phyloP scores from a whole-genome alignment of 2,113 vertebrate genomes.

The Antennarius striatus region DNA sequence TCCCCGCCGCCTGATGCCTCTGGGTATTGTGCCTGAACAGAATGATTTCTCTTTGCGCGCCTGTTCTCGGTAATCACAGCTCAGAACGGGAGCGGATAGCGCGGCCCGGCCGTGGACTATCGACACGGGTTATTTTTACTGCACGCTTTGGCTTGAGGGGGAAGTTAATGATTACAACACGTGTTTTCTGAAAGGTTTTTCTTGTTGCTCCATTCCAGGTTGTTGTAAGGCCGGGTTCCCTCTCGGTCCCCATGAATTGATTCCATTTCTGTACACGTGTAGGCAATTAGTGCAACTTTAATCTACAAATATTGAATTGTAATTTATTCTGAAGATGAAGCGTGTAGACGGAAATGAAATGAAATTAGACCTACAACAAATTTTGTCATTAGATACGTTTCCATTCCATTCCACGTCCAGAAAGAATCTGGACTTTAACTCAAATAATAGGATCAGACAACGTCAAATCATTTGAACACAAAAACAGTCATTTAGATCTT shows the following conservation, averaged over 20 bases:
- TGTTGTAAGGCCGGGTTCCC: neutral
- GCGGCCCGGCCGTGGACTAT: slow-evolving; percentile 39
- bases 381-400: too few relatives aligned
- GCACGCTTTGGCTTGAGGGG: slow-evolving; percentile 39
- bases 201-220: slow-evolving; percentile 15
- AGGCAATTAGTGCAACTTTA: too few relatives aligned
- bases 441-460: too few relatives aligned
- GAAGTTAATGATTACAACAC: slow-evolving; percentile 39
- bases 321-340: too few relatives aligned
- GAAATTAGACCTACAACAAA: too few relatives aligned
- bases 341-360: too few relatives aligned
- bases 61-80: slow-evolving; percentile 59
- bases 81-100: slow-evolving; percentile 47
- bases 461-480: slow-evolving; percentile 5
- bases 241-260: too few relatives aligned
- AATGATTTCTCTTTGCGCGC: slow-evolving; percentile 32
- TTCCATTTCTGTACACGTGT: too few relatives aligned
- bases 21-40: slow-evolving; percentile 44
- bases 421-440: too few relatives aligned
- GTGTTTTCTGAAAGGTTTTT: slow-evolving; percentile 40
- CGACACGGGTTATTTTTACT: slow-evolving; percentile 51
- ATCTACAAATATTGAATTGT: too few relatives aligned
- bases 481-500: neutral
- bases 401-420: too few relatives aligned
- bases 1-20: slow-evolving; percentile 34